Evolutionary conservation across 2,797 vertebrate genomes (phyloP), one percentile per base, ranked within the genome.

Genomic region (Decapterus maruadsi): DNA sequence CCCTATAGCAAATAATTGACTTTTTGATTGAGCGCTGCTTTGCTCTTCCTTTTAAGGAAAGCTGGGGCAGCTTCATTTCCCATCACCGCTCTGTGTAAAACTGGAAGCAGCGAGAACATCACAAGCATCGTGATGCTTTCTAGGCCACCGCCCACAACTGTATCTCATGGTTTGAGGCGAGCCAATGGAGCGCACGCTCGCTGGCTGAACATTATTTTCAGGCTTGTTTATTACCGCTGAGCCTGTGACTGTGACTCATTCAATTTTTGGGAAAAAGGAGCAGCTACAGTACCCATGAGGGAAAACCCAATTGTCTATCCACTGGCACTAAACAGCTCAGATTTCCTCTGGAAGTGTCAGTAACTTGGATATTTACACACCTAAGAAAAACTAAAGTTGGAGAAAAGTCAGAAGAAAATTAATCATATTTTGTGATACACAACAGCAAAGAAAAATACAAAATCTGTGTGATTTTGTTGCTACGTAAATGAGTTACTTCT

Each of bases 21-120:
- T 82, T 79, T 75, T 71, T 74, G 78, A 91, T 79, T n/a, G 83
- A 89, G 63, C 0, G 36, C 43, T 16, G 65, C 68, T 64, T 51
- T 46, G 12, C 65, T 58, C 72, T 91, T 86, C 92, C 93, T 94
- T 93, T 92, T 90, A 93, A 93, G 91, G 93, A 79, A 76, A 84
- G 75, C 76, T 9, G 10, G 56, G 68, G 59, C 75, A 73, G 80
- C 67, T 43, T 91, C 85, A 85, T 87, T 93, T 93, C 91, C 92
- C 89, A 82, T 87, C 89, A 94, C 8, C 56, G 78, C 78, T 48
- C 78, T 19, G 36, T 90, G 89, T 83, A 89, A 85, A 90, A 81
- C 89, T 89, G 87, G 89, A 93, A 91, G 75, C 78, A 76, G 81
- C 57, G 69, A 57, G 68, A 84, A 64, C 60, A 81, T 85, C 82